Evolutionary conservation across 2,113 vertebrate species (phyloP).

Genomic region (Perccottus glenii): DNA sequence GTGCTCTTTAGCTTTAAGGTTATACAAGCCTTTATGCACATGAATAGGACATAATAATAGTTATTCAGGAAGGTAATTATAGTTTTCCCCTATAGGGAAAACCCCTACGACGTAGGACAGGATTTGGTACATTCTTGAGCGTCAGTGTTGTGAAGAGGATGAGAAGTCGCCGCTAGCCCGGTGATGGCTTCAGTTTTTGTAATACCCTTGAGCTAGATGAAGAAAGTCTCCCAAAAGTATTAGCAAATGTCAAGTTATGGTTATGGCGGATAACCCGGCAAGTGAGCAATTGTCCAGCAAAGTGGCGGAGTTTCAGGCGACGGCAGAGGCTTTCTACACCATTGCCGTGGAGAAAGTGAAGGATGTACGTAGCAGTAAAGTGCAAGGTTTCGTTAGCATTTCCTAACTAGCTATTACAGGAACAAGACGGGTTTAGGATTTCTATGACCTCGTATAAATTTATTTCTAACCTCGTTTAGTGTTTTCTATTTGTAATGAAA

Average conservation of each 20-base stretch:
- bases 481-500: not conserved
- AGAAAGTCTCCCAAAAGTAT: not conserved
- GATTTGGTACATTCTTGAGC: constrained; percentile 35
- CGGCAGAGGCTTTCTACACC: constrained; percentile 75
- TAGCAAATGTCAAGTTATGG: constrained; percentile 35
- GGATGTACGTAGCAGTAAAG: constrained; percentile 73
- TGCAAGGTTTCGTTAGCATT: constrained; percentile 69
- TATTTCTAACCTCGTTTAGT: not conserved
- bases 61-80: rapidly evolving
- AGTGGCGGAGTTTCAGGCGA: constrained; percentile 61
- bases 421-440: constrained; percentile 7
- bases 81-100: too few relatives aligned
- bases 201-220: constrained; percentile 15
- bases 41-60: rapidly evolving
- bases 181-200: constrained; percentile 27
- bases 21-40: not conserved
- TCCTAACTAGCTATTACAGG: constrained; percentile 37
- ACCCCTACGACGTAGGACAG: constrained; percentile 2
- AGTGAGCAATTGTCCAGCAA: constrained; percentile 57
- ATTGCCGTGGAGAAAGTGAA: constrained; percentile 79
- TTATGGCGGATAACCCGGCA: constrained; percentile 66
- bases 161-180: constrained; percentile 51
- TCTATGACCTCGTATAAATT: too few relatives aligned
- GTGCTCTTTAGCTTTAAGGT: not conserved
- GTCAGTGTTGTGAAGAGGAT: constrained; percentile 63